Conservation (phyloP, 2,888 invertebrate species). For the Himalopsyche kuldschensis region DNA sequence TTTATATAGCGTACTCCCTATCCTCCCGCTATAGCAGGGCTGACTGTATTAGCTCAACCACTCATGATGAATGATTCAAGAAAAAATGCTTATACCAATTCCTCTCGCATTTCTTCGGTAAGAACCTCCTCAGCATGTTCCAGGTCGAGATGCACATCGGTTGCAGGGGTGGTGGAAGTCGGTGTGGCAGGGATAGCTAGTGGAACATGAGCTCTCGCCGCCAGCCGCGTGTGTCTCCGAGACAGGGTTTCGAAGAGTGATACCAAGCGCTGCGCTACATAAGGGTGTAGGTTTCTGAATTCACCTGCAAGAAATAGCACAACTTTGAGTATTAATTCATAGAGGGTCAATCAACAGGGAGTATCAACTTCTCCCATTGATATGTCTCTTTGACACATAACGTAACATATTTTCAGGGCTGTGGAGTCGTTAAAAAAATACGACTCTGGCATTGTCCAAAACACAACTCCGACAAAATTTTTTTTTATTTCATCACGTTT, state of each 20-base stretch:
- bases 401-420: too few relatives aligned
- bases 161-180: not conserved
- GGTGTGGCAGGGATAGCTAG: not conserved
- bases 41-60: too few relatives aligned
- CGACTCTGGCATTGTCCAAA: too few relatives aligned
- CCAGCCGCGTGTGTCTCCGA: slow-evolving; percentile 74
- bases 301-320: slow-evolving; percentile 55
- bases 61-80: not conserved
- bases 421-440: too few relatives aligned
- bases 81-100: slow-evolving; percentile 50
- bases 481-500: too few relatives aligned
- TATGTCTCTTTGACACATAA: too few relatives aligned
- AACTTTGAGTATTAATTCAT: too few relatives aligned
- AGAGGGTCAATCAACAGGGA: too few relatives aligned
- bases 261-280: slow-evolving; percentile 92
- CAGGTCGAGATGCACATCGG: slow-evolving; percentile 54
- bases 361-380: too few relatives aligned
- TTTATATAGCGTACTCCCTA: too few relatives aligned
- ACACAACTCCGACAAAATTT: too few relatives aligned
- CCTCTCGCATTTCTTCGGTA: slow-evolving; percentile 55
- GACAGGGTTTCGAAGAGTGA: slow-evolving; percentile 89
- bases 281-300: slow-evolving; percentile 90
- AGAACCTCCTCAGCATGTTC: slow-evolving; percentile 71
- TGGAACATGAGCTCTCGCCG: slow-evolving; percentile 32
- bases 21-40: too few relatives aligned